Base-by-base conservation (phyloP, 1,140 invertebrate genomes). In the Coboldia fuscipes region DNA sequence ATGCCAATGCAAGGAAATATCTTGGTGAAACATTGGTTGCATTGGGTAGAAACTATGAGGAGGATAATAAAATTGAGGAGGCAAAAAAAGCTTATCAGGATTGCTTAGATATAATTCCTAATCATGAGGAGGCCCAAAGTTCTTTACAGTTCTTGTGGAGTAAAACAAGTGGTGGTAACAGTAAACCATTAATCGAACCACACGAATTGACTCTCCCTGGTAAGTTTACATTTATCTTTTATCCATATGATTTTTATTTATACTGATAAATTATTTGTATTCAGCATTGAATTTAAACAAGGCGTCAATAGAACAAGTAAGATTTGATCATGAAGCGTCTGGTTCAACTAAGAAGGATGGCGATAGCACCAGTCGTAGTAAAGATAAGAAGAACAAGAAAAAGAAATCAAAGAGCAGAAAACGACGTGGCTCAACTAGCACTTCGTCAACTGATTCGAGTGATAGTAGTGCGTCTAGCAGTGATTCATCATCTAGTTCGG, bases 1-100 rank as follows among this genome's bases (percentile, higher is more conserved):
- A 96, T 61, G 70, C 71, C n/a, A 94, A 96, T 66, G 89, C 86
- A 26, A 70, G 79, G 33, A 92, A 92, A 56, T 96, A 94, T 58
- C 73, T 92, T 64, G 78, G 81, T 15, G 85, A 94, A 54, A 94
- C 88, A 2, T 55, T 93, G 10, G 74, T 92, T 2, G 88, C 85
- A 1, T 57, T 76, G 42, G 83, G 71, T 45, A 69, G 76, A 39
- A 83, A 77, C 47, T 81, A 77, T 47, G 78, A 83, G 49, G 78
- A 83, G 42, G 76, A 82, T 41, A 79, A 78, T 42, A 81, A 83
- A 43, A 69, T 75, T 28, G 70, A 81, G n/a, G 80, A 86, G 38
- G 83, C 83, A 3, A 63, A 78, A 15, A 80, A 80, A 39, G 72
- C 75, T 1, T 89, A 86, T 44, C 75, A 77, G 45, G 77, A 77